These are phyloP conservation scores for Orientallactaga sibirica DNA, from an alignment of 2,797 vertebrate genomes.

Conservation along the genomic window DNA sequence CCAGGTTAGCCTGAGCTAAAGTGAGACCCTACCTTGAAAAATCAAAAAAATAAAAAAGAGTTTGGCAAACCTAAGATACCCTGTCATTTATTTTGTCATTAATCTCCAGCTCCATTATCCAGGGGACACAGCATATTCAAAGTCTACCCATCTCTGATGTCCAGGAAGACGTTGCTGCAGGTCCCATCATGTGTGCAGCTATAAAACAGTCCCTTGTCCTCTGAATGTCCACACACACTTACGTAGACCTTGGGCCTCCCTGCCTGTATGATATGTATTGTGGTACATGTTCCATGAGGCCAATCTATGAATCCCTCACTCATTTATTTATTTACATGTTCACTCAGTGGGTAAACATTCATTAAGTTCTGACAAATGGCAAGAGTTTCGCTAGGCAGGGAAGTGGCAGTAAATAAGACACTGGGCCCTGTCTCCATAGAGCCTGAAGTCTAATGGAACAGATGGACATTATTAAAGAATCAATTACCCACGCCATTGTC, in stretches of 20 bases:
- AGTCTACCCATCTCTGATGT: neutral
- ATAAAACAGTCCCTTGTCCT: neutral
- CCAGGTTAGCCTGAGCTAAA: too few relatives aligned
- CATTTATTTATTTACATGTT: neutral
- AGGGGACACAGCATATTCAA: neutral
- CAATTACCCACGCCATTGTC: neutral
- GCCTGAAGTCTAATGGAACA: constrained; percentile 14
- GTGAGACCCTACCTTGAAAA: too few relatives aligned
- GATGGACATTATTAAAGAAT: neutral
- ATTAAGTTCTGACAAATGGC: neutral
- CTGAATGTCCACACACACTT: neutral
- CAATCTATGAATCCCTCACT: neutral
- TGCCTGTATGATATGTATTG: neutral
- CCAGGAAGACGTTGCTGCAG: neutral
- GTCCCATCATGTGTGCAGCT: neutral
- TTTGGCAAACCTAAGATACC: constrained; percentile 32
- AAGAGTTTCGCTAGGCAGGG: neutral
- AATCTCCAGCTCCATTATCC: neutral
- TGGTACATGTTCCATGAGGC: neutral
- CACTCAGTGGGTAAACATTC: constrained; percentile 23
- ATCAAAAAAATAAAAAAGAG: too few relatives aligned
- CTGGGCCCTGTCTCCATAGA: constrained; percentile 9
- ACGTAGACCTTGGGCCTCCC: neutral
- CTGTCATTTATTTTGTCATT: constrained; percentile 1
- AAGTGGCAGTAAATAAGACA: neutral